Evolutionary conservation across 2,113 vertebrate genomes (phyloP).

Genomic region (Panthera leo): DNA sequence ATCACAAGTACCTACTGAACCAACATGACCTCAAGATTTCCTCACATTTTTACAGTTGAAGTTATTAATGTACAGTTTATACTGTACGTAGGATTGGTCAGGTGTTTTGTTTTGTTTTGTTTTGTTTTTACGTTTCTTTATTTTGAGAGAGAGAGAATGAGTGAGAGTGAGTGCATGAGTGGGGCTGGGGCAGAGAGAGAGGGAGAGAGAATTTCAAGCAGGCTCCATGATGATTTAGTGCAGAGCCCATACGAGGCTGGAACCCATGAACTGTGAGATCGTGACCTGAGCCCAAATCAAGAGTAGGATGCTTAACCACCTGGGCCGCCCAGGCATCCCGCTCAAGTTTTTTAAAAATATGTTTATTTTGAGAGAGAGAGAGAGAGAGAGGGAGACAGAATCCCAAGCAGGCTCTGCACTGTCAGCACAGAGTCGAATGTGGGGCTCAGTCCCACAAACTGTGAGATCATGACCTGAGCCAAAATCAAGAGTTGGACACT

Average conservation of each 20-base stretch:
- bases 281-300: not conserved
- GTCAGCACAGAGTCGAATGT: too few species aligned
- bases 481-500: not conserved
- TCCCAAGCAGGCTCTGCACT: too few species aligned
- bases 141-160: not conserved
- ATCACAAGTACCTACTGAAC: not conserved
- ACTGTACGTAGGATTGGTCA: not conserved
- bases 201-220: not conserved
- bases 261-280: not conserved
- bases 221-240: not conserved
- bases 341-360: too few species aligned
- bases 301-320: not conserved
- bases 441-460: too few species aligned
- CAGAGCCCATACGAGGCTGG: not conserved
- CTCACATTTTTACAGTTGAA: not conserved
- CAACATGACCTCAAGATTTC: not conserved
- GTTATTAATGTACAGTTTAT: not conserved
- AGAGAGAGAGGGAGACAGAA: too few species aligned
- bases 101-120: constrained; percentile 47
- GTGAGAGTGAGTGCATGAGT: too few species aligned
- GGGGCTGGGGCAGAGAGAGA: not conserved
- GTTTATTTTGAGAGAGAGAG: too few species aligned
- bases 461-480: too few species aligned
- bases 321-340: not conserved
- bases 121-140: constrained; percentile 50